Evolutionary conservation across 2,113 vertebrate species (phyloP).

Genomic region (Lipophrys pholis): DNA sequence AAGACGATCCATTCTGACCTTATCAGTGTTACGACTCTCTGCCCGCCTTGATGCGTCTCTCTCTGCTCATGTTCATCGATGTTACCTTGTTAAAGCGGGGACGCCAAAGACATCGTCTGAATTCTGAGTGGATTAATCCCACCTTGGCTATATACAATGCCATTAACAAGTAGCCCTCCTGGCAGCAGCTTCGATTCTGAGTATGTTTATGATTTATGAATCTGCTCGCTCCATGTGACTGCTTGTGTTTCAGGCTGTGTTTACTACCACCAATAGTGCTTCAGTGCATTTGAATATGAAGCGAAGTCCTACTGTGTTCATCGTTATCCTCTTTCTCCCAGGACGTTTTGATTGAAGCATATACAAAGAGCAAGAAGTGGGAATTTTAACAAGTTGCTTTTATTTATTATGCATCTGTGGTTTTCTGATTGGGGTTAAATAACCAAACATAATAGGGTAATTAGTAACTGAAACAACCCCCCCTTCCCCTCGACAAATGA

Average conservation of each 20-base stretch:
- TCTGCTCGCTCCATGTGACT: neutral
- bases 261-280: neutral
- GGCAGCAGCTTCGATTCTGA: neutral
- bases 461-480: slow-evolving; percentile 64
- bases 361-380: slow-evolving; percentile 7
- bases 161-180: no score
- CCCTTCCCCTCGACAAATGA: slow-evolving; percentile 16
- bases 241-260: neutral
- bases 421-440: slow-evolving; percentile 72
- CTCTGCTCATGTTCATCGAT: neutral
- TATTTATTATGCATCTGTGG: slow-evolving; percentile 62
- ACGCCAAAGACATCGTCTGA: neutral
- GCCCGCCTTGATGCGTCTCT: slow-evolving; percentile 14
- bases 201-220: neutral
- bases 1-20: slow-evolving; percentile 44
- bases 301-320: neutral
- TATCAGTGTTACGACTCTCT: slow-evolving; percentile 35
- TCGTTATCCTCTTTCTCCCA: neutral
- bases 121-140: neutral
- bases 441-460: slow-evolving; percentile 68
- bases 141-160: no score
- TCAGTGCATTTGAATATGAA: neutral
- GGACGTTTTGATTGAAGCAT: neutral
- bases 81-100: neutral
- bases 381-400: slow-evolving; percentile 43